These are phyloP conservation scores for Chaenogobius annularis DNA, from an alignment of 2,113 vertebrate genomes.

Conservation along the genomic window DNA sequence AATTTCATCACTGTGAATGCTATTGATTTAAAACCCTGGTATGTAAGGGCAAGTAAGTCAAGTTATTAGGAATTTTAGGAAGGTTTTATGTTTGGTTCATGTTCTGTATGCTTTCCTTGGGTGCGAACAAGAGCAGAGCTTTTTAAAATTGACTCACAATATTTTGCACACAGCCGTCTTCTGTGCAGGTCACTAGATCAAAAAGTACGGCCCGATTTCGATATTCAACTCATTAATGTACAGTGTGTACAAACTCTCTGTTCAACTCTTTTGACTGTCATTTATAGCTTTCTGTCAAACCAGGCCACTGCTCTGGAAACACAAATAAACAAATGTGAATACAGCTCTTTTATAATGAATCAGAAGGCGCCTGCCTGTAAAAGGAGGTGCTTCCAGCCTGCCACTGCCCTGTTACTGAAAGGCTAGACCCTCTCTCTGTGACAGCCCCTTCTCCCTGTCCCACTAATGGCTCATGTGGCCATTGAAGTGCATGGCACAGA, in stretches of 20 bases:
- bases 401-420: conserved; percentile 50
- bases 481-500: conserved; percentile 56
- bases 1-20: conserved; percentile 72
- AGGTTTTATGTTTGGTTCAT: conserved; percentile 55
- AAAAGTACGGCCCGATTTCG: conserved; percentile 45
- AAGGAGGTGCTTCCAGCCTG: conserved; percentile 40
- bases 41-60: conserved; percentile 64
- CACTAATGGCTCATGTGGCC: conserved; percentile 62
- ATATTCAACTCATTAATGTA: conserved; percentile 39
- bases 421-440: conserved; percentile 57
- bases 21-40: conserved; percentile 76
- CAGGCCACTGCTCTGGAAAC: conserved; percentile 28
- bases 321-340: conserved; percentile 33
- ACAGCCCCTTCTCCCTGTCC: conserved; percentile 48
- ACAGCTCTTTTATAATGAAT: conserved; percentile 30
- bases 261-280: conserved; percentile 42
- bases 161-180: conserved; percentile 35
- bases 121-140: conserved; percentile 49
- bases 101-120: conserved; percentile 40
- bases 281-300: conserved; percentile 40
- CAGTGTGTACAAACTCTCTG: conserved; percentile 19
- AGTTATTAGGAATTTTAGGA: conserved; percentile 53
- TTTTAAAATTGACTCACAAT: conserved; percentile 60
- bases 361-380: conserved; percentile 43
- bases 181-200: conserved; percentile 49